A percentile compares a stretch with the other conserved stretches of the same genome.
These are phyloP conservation scores for Centruroides vittatus DNA, from an alignment of 1,140 invertebrate genomes.

Conservation along the genomic window DNA sequence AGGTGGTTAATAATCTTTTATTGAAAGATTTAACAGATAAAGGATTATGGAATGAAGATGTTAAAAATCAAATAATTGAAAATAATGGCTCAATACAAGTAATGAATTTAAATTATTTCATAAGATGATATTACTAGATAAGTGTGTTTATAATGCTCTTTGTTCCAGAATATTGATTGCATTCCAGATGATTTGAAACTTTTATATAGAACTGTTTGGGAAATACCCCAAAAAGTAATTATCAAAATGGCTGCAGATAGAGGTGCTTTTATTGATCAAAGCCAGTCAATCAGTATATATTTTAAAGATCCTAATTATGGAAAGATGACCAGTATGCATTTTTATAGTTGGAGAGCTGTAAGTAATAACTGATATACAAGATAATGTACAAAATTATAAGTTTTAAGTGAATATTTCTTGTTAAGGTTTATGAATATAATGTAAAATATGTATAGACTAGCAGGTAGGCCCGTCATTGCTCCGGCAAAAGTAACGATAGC, in stretches of 20 bases:
- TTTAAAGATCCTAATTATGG: slow-evolving; percentile 85
- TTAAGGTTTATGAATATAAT: too few species aligned
- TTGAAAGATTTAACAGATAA: slow-evolving; percentile 80
- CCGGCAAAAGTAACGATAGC: too few species aligned
- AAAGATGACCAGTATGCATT: slow-evolving; percentile 94
- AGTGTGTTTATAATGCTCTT: too few species aligned
- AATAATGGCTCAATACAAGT: slow-evolving; percentile 81
- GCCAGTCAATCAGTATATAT: slow-evolving; percentile 92
- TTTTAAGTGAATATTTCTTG: too few species aligned
- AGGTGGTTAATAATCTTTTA: slow-evolving; percentile 93
- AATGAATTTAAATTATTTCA: neutral
- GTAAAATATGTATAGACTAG: too few species aligned
- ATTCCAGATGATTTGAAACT: slow-evolving; percentile 81
- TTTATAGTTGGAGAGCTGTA: slow-evolving; percentile 89
- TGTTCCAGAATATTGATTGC: slow-evolving; percentile 51
- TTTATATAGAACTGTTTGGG: slow-evolving; percentile 97
- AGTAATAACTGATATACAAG: neutral
- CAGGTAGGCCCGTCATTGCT: too few species aligned
- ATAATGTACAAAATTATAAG: too few species aligned
- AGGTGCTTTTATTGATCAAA: slow-evolving; percentile 96
- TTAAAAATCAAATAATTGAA: slow-evolving; percentile 88
- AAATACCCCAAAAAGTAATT: slow-evolving; percentile 85
- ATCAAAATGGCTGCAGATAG: slow-evolving; percentile 96
- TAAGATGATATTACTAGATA: too few species aligned
- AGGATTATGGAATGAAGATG: slow-evolving; percentile 86